These are phyloP conservation scores for Pantelozetes paolii DNA, from an alignment of 2,888 invertebrate genomes.

Conservation along the genomic window DNA sequence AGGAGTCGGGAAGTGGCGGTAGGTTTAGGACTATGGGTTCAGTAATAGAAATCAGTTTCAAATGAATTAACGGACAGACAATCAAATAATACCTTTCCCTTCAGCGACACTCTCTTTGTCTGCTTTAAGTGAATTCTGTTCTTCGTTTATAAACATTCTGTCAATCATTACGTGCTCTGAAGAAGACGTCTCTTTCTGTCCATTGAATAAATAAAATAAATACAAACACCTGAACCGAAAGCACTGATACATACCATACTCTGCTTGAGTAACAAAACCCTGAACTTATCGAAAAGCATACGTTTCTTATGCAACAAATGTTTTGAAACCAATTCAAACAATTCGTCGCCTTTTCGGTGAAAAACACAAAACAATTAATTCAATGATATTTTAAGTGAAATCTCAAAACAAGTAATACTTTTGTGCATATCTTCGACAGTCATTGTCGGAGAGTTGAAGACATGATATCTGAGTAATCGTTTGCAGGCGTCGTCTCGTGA, in stretches of 20 bases:
- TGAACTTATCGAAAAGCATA: slow-evolving; percentile 68
- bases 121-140: slow-evolving; percentile 61
- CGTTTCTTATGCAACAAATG: slow-evolving; percentile 67
- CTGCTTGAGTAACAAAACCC: slow-evolving; percentile 67
- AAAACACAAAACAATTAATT: slow-evolving; percentile 29
- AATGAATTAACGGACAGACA: background rate
- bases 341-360: slow-evolving; percentile 48
- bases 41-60: background rate
- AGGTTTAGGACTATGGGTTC: slow-evolving; percentile 44
- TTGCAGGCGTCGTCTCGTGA: slow-evolving; percentile 66
- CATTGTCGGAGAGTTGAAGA: slow-evolving; percentile 61
- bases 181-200: slow-evolving; percentile 66
- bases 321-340: slow-evolving; percentile 52
- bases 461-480: slow-evolving; percentile 70
- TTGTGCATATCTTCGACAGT: slow-evolving; percentile 45
- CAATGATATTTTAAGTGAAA: background rate
- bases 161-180: slow-evolving; percentile 73
- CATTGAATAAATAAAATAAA: slow-evolving; percentile 43
- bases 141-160: slow-evolving; percentile 67
- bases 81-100: slow-evolving; percentile 49
- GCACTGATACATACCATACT: slow-evolving; percentile 62
- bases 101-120: slow-evolving; percentile 50
- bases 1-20: slow-evolving; percentile 45
- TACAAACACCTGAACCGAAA: background rate
- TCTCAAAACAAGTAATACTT: slow-evolving; percentile 48